Evolutionary conservation across 2,113 vertebrate genomes (phyloP), one percentile per base, ranked within the genome.

Genomic region (Vicugna pacos): DNA sequence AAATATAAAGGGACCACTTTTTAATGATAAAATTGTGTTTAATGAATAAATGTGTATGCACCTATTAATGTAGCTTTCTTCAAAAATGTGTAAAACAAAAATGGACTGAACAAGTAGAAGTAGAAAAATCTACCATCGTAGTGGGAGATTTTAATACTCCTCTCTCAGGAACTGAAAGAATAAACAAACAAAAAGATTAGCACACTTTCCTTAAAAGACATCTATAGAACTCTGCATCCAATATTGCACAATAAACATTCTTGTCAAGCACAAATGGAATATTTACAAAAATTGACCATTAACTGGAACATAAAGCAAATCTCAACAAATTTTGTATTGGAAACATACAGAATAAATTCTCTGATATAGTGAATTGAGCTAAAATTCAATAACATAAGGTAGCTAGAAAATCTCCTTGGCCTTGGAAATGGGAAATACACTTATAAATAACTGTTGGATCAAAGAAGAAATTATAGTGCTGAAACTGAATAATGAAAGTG

Each of bases 401-500:
- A 89, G 65, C 20, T 73, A 79, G 76, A 89, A 95, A 92, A 79
- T 65, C 28, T 14, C 70, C 42, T 80, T 84, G 72, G 38, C 60
- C 16, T 81, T 96, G 50, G n/a, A 90, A 95, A 75, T 90, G 58
- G 85, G 42, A 80, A 93, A 75, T 69, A 38, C 6, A 60, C 16
- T 80, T 50, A 70, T 83, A 42, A 84, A 79, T 64, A 70, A 42
- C 46, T 14, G 56, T 75, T 81, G 24, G 11, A 56, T 81, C 17
- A 58, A 65, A 75, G 30, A 80, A 73, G 28, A 77, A 88, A 82
- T 88, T 46, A 92, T 35, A 87, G 30, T 67, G 48, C 22, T 87
- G n/a, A 91, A 96, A 58, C n/a, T 67, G 20, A 94, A 58, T 50
- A 73, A 91, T 56, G 56, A 48, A 87, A 91, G 60, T 62, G n/a